These are phyloP conservation scores for Paedocypris sp. DNA, from an alignment of 2,113 vertebrate species.

Conservation along the genomic window DNA sequence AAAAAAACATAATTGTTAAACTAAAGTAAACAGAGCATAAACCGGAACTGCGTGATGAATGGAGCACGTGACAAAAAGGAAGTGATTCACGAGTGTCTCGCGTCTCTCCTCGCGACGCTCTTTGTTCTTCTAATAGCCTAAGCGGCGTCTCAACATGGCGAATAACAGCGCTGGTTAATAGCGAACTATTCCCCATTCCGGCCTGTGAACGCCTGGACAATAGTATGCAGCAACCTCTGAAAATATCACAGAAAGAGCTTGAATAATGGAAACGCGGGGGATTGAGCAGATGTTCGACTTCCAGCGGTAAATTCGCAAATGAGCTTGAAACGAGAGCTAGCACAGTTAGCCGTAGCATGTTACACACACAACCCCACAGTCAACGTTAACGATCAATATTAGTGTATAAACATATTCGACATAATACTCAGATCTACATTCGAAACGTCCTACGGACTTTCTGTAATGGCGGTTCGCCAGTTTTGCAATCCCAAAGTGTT, in stretches of 20 bases:
- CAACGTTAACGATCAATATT: too few species aligned
- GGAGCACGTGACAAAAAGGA: neutral
- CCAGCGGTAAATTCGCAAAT: constrained; percentile 55
- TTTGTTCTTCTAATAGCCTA: constrained; percentile 11
- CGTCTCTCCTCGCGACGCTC: neutral
- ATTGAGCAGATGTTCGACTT: constrained; percentile 70
- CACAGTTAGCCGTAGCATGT: neutral
- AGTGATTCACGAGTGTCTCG: neutral
- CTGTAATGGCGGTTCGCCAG: too few species aligned
- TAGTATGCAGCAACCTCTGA: constrained; percentile 32
- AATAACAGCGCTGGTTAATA: constrained; percentile 28
- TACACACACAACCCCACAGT: neutral
- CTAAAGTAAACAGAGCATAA: too few species aligned
- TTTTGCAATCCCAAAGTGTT: too few species aligned
- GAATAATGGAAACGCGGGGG: constrained; percentile 59
- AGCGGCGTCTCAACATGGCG: constrained; percentile 35
- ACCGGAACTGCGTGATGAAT: too few species aligned
- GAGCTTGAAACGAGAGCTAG: constrained; percentile 8
- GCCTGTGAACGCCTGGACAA: neutral
- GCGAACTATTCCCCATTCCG: constrained; percentile 3
- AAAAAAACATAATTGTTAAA: neutral
- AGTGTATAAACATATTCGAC: too few species aligned
- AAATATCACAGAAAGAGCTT: constrained; percentile 10
- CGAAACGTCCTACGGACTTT: too few species aligned
- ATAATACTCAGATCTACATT: too few species aligned